These are phyloP conservation scores for Aphelocoma coerulescens DNA, from an alignment of 2,113 vertebrate species.

Conservation along the genomic window DNA sequence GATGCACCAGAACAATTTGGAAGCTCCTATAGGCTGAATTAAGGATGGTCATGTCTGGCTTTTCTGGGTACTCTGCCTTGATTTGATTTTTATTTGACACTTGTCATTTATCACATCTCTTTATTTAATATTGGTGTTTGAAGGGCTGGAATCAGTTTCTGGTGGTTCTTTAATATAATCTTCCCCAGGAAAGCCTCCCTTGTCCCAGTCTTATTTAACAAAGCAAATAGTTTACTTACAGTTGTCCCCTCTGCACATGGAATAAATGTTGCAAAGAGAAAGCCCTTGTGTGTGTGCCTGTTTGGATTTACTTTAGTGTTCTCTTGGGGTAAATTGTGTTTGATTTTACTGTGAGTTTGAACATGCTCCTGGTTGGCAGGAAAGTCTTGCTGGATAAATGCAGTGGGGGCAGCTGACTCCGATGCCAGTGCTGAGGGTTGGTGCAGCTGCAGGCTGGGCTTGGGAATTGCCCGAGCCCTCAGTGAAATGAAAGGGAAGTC, in stretches of 20 bases:
- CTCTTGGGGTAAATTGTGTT: not conserved
- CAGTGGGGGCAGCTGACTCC: not conserved
- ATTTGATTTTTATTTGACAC: slow-evolving; percentile 28
- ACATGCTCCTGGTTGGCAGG: not conserved
- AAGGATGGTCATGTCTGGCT: not conserved
- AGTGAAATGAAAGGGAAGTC: not conserved
- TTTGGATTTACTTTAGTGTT: not conserved
- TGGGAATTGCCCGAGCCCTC: not conserved
- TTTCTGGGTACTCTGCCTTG: not conserved
- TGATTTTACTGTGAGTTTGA: not conserved
- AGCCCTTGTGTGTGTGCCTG: not conserved
- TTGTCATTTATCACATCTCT: slow-evolving; percentile 18
- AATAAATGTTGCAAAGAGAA: not conserved
- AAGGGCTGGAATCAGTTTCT: not conserved
- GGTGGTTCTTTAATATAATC: slow-evolving; percentile 6
- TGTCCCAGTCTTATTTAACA: not conserved
- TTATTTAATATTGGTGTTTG: slow-evolving; percentile 30
- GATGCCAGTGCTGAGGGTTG: not conserved
- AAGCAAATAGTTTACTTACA: not conserved
- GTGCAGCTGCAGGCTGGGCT: not conserved
- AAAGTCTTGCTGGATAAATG: not conserved
- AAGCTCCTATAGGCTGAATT: not conserved
- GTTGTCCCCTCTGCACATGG: not conserved
- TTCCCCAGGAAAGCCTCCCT: slow-evolving; percentile 1
- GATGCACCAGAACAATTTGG: not conserved